Evolutionary conservation across 2,888 invertebrate species (phyloP).

Genomic region (Agonopterix arenella): DNA sequence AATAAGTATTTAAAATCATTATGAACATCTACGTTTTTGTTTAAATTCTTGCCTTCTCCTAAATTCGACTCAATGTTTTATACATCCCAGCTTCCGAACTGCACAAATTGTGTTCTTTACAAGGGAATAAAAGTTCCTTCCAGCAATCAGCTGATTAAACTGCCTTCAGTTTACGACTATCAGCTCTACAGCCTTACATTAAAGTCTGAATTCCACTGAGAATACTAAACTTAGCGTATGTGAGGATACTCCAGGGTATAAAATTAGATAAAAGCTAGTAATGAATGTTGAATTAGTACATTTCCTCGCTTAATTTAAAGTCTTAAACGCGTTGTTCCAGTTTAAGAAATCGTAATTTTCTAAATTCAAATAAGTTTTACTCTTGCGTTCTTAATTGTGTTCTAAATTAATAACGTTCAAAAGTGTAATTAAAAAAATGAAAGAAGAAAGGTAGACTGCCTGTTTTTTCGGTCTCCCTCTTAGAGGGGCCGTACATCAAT

Average conservation of each 20-base stretch:
- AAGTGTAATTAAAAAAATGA: too few relatives aligned
- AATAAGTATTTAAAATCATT: too few relatives aligned
- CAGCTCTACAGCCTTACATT: neutral
- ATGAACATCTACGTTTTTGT: too few relatives aligned
- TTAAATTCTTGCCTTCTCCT: neutral
- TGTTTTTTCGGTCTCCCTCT: too few relatives aligned
- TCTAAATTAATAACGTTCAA: too few relatives aligned
- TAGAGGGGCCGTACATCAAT: too few relatives aligned
- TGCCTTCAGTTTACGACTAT: slow-evolving; percentile 8
- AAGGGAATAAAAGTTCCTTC: slow-evolving; percentile 47
- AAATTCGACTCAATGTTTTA: neutral
- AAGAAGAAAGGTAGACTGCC: too few relatives aligned
- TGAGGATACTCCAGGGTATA: slow-evolving; percentile 21
- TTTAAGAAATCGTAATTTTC: too few relatives aligned
- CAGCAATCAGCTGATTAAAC: slow-evolving; percentile 44
- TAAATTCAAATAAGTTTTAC: too few relatives aligned
- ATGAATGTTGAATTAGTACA: neutral
- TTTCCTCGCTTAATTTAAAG: slow-evolving; percentile 1
- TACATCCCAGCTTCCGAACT: slow-evolving; percentile 13
- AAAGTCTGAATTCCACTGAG: neutral
- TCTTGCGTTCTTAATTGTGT: too few relatives aligned
- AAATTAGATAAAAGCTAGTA: slow-evolving; percentile 38
- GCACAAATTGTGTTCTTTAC: slow-evolving; percentile 51
- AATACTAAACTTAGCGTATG: slow-evolving; percentile 1
- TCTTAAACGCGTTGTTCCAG: neutral